Evolutionary conservation across 2,113 vertebrate genomes (phyloP).

Genomic region (human (Homo sapiens)): GRCh38 chr15:70630001-70630500

Average conservation of each 20-base stretch:
- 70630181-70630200: background rate
- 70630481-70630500: background rate
- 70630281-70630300: background rate
- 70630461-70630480: background rate
- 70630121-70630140: background rate
- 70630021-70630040: background rate
- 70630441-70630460: background rate
- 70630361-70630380: too few species aligned
- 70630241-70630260: background rate
- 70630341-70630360: background rate
- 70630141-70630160: background rate
- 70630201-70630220: background rate
- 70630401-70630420: background rate
- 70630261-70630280: background rate
- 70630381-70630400: background rate
- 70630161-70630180: background rate
- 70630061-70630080: background rate
- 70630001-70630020: accelerated
- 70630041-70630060: accelerated
- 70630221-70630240: background rate
- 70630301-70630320: background rate
- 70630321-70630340: background rate
- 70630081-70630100: too few species aligned
- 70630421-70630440: background rate
- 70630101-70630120: accelerated